Percentiles rank a stretch among this genome's conserved stretches.
Conservation (phyloP, 1,140 invertebrate species). For the Megalonaias nervosa region DNA sequence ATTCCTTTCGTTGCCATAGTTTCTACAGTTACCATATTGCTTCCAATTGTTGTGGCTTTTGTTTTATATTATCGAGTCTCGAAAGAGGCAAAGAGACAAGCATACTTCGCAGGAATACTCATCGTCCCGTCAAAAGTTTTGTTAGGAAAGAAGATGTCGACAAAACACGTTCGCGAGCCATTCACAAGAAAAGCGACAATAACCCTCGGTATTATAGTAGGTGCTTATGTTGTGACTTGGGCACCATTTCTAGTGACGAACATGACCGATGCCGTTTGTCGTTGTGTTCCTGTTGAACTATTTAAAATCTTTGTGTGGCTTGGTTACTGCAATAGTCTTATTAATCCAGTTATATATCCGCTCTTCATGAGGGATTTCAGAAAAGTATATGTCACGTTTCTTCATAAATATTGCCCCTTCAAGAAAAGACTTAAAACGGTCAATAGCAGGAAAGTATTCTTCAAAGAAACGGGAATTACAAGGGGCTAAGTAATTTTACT, state of each 20-base stretch:
- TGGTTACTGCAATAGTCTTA: slow-evolving; percentile 95
- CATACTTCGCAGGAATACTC: slow-evolving; percentile 55
- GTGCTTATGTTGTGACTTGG: slow-evolving; percentile 95
- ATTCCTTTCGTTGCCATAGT: slow-evolving; percentile 52
- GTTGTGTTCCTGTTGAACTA: slow-evolving; percentile 51
- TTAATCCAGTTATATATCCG: slow-evolving; percentile 98
- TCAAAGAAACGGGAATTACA: background rate
- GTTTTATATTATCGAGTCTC: slow-evolving; percentile 61
- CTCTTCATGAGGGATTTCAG: slow-evolving; percentile 98
- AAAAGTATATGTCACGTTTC: slow-evolving; percentile 80
- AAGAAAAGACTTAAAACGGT: slow-evolving; percentile 35
- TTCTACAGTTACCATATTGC: slow-evolving; percentile 55
- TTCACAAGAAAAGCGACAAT: slow-evolving; percentile 64
- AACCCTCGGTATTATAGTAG: slow-evolving; percentile 68
- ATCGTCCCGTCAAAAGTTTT: slow-evolving; percentile 57
- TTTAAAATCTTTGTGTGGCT: slow-evolving; percentile 79
- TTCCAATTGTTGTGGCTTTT: slow-evolving; percentile 62
- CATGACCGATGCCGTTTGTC: slow-evolving; percentile 94
- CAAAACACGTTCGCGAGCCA: slow-evolving; percentile 58
- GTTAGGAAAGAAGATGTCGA: slow-evolving; percentile 54
- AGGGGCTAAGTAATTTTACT: too few species aligned
- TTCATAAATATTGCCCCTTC: slow-evolving; percentile 49
- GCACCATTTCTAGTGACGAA: slow-evolving; percentile 98
- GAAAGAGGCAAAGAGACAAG: slow-evolving; percentile 62
- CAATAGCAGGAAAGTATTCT: slow-evolving; percentile 31